These are phyloP conservation scores for Pollicipes pollicipes DNA, from an alignment of 1,140 invertebrate genomes.

Conservation along the genomic window DNA sequence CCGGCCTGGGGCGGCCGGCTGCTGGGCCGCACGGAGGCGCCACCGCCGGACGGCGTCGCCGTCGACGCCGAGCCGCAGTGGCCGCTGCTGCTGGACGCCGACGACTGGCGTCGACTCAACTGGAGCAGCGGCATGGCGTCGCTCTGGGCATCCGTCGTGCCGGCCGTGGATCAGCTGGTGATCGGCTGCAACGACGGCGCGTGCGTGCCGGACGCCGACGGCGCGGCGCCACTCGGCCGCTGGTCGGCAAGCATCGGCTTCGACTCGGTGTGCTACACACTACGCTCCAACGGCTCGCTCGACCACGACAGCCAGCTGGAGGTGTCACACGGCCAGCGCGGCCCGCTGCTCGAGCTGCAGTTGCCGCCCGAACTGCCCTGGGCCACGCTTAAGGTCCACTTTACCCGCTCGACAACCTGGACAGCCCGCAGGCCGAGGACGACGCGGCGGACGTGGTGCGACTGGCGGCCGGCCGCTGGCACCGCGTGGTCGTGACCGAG, in stretches of 20 bases:
- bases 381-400: neutral
- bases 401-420: neutral
- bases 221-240: neutral
- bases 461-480: neutral
- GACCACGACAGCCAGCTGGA: neutral
- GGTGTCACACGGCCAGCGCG: neutral
- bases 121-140: neutral
- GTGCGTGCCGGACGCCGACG: neutral
- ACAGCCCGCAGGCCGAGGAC: neutral
- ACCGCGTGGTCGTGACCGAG: neutral
- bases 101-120: neutral
- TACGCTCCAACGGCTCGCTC: neutral
- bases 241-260: neutral
- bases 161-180: neutral
- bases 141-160: neutral
- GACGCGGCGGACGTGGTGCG: neutral
- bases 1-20: neutral
- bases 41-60: too few relatives aligned
- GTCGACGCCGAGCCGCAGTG: neutral
- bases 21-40: neutral
- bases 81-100: neutral
- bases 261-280: neutral
- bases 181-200: neutral
- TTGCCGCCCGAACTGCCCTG: neutral
- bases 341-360: neutral